Evolutionary conservation across 2,113 vertebrate species (phyloP).

Genomic region (Puma concolor): DNA sequence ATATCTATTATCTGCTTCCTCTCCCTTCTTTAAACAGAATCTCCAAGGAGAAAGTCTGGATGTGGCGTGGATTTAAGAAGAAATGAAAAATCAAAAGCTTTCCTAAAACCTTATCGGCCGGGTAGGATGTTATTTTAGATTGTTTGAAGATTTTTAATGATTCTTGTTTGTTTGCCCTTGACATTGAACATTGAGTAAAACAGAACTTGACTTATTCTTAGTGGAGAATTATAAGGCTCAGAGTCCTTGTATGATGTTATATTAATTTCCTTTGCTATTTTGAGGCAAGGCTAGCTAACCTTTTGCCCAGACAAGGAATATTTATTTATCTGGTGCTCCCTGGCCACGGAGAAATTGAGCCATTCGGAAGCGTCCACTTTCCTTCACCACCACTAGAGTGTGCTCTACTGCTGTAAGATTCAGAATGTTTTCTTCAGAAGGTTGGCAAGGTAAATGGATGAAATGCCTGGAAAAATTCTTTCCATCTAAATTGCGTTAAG

Average conservation of each 20-base stretch:
- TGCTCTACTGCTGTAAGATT: constrained; percentile 82
- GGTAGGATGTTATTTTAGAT: constrained; percentile 75
- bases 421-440: not conserved
- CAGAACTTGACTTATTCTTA: not conserved
- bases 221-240: constrained; percentile 56
- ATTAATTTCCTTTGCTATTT: constrained; percentile 50
- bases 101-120: constrained; percentile 54
- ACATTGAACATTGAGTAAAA: constrained; percentile 63
- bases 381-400: constrained; percentile 86
- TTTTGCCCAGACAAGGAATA: constrained; percentile 50
- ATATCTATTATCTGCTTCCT: constrained; percentile 82
- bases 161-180: constrained; percentile 83
- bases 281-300: constrained; percentile 58
- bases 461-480: not conserved
- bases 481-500: not conserved
- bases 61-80: constrained; percentile 80
- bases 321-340: not conserved
- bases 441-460: not conserved
- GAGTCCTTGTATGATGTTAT: not conserved
- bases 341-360: not conserved
- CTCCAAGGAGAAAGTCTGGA: constrained; percentile 85
- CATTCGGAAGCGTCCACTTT: constrained; percentile 61
- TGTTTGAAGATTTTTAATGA: constrained; percentile 69
- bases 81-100: constrained; percentile 48
- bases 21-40: constrained; percentile 83